Percentiles rank a stretch among this genome's conserved stretches.
These are phyloP conservation scores for Ochropacha duplaris DNA, from an alignment of 2,888 invertebrate species.

Conservation along the genomic window DNA sequence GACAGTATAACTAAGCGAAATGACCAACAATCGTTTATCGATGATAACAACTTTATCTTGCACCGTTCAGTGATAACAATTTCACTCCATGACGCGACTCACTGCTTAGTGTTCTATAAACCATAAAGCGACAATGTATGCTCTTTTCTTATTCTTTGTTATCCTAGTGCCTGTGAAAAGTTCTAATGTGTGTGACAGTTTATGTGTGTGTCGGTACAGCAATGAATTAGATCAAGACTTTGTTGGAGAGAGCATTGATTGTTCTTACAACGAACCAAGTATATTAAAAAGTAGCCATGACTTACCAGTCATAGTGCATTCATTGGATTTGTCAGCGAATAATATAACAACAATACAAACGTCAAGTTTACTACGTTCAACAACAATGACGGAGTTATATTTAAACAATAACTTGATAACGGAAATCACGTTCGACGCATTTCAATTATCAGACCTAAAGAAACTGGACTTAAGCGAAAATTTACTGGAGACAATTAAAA, in stretches of 20 bases:
- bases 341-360: slow-evolving; percentile 46
- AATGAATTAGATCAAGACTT: slow-evolving; percentile 44
- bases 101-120: slow-evolving; percentile 20
- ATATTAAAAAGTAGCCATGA: slow-evolving; percentile 38
- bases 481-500: slow-evolving; percentile 55
- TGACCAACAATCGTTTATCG: slow-evolving; percentile 61
- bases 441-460: slow-evolving; percentile 58
- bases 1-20: slow-evolving; percentile 48
- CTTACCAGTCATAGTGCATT: slow-evolving; percentile 49
- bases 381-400: slow-evolving; percentile 47
- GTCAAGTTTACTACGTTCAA: slow-evolving; percentile 46
- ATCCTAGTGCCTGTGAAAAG: slow-evolving; percentile 37
- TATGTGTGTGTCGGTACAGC: slow-evolving; percentile 48
- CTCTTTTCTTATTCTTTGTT: slow-evolving; percentile 29
- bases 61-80: slow-evolving; percentile 32
- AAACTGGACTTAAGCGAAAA: slow-evolving; percentile 71
- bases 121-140: slow-evolving; percentile 39
- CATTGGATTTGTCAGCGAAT: slow-evolving; percentile 63
- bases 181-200: slow-evolving; percentile 53
- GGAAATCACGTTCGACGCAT: slow-evolving; percentile 47
- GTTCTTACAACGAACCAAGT: slow-evolving; percentile 43
- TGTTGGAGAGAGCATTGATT: slow-evolving; percentile 54
- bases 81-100: slow-evolving; percentile 16
- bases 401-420: slow-evolving; percentile 58
- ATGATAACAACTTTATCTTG: slow-evolving; percentile 44